Evolutionary conservation across 2,113 vertebrate genomes (phyloP), one percentile per base, ranked within the genome.

Genomic region (Mustela nigripes): DNA sequence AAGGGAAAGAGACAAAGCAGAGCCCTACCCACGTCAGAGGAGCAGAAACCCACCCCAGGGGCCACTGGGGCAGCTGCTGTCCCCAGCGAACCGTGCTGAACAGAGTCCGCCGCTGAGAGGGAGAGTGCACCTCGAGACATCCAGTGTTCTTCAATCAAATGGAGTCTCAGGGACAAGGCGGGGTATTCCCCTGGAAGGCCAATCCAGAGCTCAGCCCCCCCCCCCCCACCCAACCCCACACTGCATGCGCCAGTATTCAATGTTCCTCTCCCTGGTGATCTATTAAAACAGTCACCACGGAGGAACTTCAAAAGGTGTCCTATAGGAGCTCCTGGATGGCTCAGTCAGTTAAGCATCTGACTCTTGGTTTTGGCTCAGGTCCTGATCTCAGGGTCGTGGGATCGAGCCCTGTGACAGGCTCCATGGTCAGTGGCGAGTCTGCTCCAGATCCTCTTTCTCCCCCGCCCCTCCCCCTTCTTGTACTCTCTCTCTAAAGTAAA

Each of bases 101-200:
- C 15, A 12, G 15, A 63, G 62, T 45, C 45, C 31, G 22, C 53
- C n/a, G 2, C 42, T 2, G 15, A 15, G 50, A 4, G 33, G 81
- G 31, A 0, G 45, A 36, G 16, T 2, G 26, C 26, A 33, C 39
- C 63, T 19, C 15, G 3, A 58, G 76, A 45, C 8, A 4, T 1
- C 7, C 50, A 8, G 11, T 1, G 5, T 1, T 22, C 42, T 15
- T 36, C 50, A 0, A 1, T 0, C 1, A 0, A 26, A 16, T 0
- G 31, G n/a, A 11, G 4, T 36, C 19, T 33, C 1, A 0, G 28
- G 1, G 18, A 31, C 3, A 2, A 12, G 53, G 8, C 4, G 0
- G 69, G 22, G 11, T 50, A 4, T 8, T 1, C 36, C 39, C 0
- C 3, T 19, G 18, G 71, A 39, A 36, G 14, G 67, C 53, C 6